Conservation (phyloP, 2,888 invertebrate genomes). For the Ennomos erosarius region DNA sequence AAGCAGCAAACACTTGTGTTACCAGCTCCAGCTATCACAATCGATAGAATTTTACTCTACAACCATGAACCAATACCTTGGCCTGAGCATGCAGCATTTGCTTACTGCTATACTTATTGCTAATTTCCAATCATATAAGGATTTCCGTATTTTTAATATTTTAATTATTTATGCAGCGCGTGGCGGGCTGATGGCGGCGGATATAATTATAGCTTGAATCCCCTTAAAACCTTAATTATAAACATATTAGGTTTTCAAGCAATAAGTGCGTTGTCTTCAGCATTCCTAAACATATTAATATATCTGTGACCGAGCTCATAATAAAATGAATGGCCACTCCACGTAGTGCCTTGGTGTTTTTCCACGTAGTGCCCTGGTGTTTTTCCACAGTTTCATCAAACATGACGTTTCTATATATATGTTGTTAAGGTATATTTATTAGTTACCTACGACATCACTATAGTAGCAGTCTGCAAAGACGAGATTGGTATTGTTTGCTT, state of each 20-base stretch:
- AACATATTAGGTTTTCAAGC: too few species aligned
- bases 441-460: background rate
- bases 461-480: conserved; percentile 15
- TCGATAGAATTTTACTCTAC: background rate
- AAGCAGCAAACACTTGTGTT: conserved; percentile 23
- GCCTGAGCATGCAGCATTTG: too few species aligned
- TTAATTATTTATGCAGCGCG: too few species aligned
- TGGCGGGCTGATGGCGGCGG: too few species aligned
- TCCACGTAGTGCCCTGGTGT: conserved; percentile 41
- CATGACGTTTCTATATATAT: conserved; percentile 24
- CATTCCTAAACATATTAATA: conserved; percentile 22
- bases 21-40: conserved; percentile 7
- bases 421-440: conserved; percentile 8
- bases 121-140: too few species aligned
- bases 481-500: conserved; percentile 23
- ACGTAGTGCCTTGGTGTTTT: conserved; percentile 40
- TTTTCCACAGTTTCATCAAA: conserved; percentile 46
- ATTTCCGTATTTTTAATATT: too few species aligned
- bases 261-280: conserved; percentile 14
- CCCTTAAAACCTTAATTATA: too few species aligned
- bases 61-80: too few species aligned
- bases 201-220: too few species aligned
- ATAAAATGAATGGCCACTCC: conserved; percentile 28
- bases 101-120: too few species aligned
- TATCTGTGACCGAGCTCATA: too few species aligned